Evolutionary conservation across 2,113 vertebrate genomes (phyloP).

Genomic region (Sus scrofa): DNA sequence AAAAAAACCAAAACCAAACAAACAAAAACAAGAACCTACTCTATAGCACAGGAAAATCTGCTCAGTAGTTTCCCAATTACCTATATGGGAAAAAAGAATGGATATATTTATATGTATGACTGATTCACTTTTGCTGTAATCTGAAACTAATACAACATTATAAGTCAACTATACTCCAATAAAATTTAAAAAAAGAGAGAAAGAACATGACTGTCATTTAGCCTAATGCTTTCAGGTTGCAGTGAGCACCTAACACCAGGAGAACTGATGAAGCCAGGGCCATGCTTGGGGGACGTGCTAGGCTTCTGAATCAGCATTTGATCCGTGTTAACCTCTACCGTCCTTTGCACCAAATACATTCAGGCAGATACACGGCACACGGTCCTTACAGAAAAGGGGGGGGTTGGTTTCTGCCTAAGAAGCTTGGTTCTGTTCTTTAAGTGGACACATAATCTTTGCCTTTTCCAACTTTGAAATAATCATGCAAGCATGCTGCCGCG

Average conservation of each 20-base stretch:
- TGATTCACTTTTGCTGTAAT: too few species aligned
- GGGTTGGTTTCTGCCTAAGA: neutral
- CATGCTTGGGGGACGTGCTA: accelerated
- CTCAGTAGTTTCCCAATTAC: too few species aligned
- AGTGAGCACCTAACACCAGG: neutral
- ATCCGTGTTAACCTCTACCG: neutral
- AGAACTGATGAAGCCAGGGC: neutral
- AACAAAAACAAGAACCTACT: too few species aligned
- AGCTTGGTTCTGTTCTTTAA: constrained; percentile 5
- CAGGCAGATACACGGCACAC: neutral
- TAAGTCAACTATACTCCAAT: too few species aligned
- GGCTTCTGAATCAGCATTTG: neutral
- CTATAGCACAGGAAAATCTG: too few species aligned
- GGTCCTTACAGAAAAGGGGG: neutral
- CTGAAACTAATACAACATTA: too few species aligned
- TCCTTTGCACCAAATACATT: neutral
- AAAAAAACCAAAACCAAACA: too few species aligned
- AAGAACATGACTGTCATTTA: neutral
- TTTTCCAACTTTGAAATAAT: constrained; percentile 25
- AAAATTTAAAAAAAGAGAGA: too few species aligned
- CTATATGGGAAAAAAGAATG: too few species aligned
- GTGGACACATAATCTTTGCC: neutral
- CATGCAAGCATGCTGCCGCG: neutral
- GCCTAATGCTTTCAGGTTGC: neutral
- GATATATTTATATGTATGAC: too few species aligned